Conservation (phyloP, 2,797 vertebrate species). For the Paramormyrops hopkinsi region DNA sequence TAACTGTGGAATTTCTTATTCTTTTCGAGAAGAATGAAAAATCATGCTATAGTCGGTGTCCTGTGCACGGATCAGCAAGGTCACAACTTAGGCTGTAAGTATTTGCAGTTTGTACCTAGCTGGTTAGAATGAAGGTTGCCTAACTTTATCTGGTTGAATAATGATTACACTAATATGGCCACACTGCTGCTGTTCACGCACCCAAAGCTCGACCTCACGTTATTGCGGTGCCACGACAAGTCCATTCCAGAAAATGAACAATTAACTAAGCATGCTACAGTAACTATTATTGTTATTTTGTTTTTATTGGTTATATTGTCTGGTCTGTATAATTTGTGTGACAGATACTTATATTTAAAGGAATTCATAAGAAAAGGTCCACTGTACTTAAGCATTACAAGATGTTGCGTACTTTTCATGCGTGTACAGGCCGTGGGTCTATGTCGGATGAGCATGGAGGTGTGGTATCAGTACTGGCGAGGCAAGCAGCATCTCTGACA, state of each 20-base stretch:
- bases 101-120: not conserved
- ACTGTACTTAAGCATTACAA: not conserved
- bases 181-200: not conserved
- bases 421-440: slow-evolving; percentile 63
- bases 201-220: not conserved
- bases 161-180: not conserved
- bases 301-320: not conserved
- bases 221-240: not conserved
- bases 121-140: not conserved
- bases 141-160: not conserved
- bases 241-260: not conserved
- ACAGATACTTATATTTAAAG: not conserved
- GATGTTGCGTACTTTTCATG: not conserved
- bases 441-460: slow-evolving; percentile 91
- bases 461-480: slow-evolving; percentile 83
- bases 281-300: not conserved
- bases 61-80: slow-evolving; percentile 90
- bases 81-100: slow-evolving; percentile 91
- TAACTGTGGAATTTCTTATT: not conserved
- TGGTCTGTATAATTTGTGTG: not conserved
- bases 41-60: slow-evolving; percentile 83
- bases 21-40: slow-evolving; percentile 79
- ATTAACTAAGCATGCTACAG: not conserved
- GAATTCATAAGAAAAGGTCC: not conserved
- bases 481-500: slow-evolving; percentile 80